Evolutionary conservation across 2,888 invertebrate genomes (phyloP), one percentile per base, ranked within the genome.

Genomic region (Idaea straminata): DNA sequence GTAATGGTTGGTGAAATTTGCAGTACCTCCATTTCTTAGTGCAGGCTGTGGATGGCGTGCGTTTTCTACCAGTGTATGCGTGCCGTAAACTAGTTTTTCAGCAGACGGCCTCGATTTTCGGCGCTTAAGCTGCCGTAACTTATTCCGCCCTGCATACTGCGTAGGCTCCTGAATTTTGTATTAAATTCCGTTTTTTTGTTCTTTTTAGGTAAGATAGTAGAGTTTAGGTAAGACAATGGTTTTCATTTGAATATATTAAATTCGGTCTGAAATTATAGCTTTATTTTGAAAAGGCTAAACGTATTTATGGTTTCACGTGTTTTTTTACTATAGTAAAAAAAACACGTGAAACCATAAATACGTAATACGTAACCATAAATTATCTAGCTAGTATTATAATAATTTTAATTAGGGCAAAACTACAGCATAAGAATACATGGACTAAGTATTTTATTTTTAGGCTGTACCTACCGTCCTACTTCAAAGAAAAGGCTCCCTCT

Each of bases 61-160:
- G 47, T 47, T 47, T 47, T 7, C 47, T 47, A 47, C 47, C 13
- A 47, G 47, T 47, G 10, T 47, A 47, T 47, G 47, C 47, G 47
- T 47, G 47, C 47, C 47, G 13, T 47, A 47, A 47, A 47, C 47
- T 47, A 47, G 47, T 47, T 47, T 47, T 47, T 47, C 47, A 47
- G 47, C 47, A 47, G 47, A 47, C 83, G 91, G 83, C 92, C 92
- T 91, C 91, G 87, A 90, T 91, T 89, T 87, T 84, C 84, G 82
- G 80, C 84, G 84, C 86, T 86, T 84, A 86, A 85, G 82, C 84
- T 78, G 75, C 85, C 81, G 84, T 91, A 89, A 90, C 81, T 90
- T 89, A 91, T 89, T 86, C 82, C 82, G 80, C 86, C 87, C 88
- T 88, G 85, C 88, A 89, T 83, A 85, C 82, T 77, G 79, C 78